A percentile compares a stretch with the other conserved stretches of the same genome.
These are phyloP conservation scores for Colius striatus DNA, from an alignment of 2,113 vertebrate species.

Conservation along the genomic window DNA sequence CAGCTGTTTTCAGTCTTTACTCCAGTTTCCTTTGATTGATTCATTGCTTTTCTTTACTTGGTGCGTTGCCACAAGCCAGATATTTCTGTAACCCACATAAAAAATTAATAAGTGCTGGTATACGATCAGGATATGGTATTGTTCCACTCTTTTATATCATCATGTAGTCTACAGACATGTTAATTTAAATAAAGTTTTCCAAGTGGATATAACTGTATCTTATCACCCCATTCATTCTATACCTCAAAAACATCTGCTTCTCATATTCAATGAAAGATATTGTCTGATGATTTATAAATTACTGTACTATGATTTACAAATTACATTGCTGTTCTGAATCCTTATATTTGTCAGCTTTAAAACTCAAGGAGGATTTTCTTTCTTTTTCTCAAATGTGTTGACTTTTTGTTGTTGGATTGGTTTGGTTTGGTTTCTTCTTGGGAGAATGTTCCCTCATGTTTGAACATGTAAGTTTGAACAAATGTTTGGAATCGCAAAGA, in stretches of 20 bases:
- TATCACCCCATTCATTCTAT: not conserved
- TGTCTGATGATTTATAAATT: not conserved
- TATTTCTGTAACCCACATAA: not conserved
- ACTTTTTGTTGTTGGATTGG: not conserved
- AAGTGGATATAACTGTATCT: not conserved
- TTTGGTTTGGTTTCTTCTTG: not conserved
- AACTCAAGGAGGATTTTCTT: not conserved
- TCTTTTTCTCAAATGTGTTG: not conserved
- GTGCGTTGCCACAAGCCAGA: not conserved
- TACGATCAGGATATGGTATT: not conserved
- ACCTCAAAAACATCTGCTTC: not conserved
- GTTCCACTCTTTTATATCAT: not conserved
- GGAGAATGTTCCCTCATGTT: not conserved
- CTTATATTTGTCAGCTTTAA: not conserved
- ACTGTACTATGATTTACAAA: not conserved
- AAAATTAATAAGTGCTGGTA: not conserved
- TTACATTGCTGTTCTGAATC: not conserved
- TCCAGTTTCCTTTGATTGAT: slow-evolving; percentile 16
- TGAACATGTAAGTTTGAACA: not conserved
- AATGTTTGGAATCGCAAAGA: not conserved
- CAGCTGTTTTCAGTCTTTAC: not conserved
- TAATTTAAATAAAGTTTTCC: not conserved
- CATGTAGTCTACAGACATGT: not conserved
- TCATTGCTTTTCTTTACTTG: not conserved
- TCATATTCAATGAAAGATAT: not conserved